phyloP scores from a whole-genome alignment of 2,888 invertebrate species.

The Volucella bombylans region DNA sequence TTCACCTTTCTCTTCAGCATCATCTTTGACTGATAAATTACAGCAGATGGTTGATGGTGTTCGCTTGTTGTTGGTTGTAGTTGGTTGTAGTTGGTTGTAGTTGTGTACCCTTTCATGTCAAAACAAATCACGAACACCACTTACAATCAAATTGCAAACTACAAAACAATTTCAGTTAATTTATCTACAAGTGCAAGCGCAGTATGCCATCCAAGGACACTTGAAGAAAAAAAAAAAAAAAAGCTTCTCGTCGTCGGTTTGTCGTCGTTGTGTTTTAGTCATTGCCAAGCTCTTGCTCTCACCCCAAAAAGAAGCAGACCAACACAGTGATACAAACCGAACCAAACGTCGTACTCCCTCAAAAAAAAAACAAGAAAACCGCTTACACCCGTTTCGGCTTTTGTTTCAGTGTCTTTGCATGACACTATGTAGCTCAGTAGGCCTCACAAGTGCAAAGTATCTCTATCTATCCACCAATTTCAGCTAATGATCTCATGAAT shows the following conservation, averaged over 20 bases:
- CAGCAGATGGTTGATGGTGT: too few relatives aligned
- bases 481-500: conserved; percentile 67
- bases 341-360: too few relatives aligned
- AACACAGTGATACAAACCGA: conserved; percentile 4
- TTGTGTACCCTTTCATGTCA: background rate
- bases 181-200: conserved; percentile 57
- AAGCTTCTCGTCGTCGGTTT: conserved; percentile 58
- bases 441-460: conserved; percentile 31
- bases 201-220: conserved; percentile 59
- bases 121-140: conserved; percentile 7
- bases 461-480: conserved; percentile 44
- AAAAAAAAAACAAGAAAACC: background rate
- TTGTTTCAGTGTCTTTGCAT: conserved; percentile 26
- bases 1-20: too few relatives aligned
- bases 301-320: conserved; percentile 7
- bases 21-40: too few relatives aligned
- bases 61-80: too few relatives aligned
- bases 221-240: conserved; percentile 13
- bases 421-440: conserved; percentile 8
- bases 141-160: conserved; percentile 33
- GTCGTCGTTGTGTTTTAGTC: conserved; percentile 61
- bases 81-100: too few relatives aligned
- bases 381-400: background rate
- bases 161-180: conserved; percentile 54
- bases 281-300: conserved; percentile 15